Conservation (phyloP, 2,888 invertebrate genomes). For the Cartodere bifasciata region DNA sequence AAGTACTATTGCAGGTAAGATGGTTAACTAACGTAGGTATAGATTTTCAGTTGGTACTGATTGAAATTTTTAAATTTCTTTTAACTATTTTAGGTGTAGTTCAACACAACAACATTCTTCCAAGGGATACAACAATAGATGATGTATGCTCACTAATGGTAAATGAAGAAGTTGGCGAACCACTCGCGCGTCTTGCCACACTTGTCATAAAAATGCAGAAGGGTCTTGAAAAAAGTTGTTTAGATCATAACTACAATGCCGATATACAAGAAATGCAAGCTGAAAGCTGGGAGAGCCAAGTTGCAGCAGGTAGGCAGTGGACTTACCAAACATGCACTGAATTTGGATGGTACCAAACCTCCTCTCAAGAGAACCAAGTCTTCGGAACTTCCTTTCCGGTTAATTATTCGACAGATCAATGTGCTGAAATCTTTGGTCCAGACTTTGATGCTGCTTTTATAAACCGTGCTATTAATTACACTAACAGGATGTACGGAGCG, state of each 20-base stretch:
- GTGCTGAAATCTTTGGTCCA: conserved; percentile 68
- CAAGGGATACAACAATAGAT: no score
- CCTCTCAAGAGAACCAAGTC: conserved; percentile 45
- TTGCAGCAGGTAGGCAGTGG: conserved; percentile 61
- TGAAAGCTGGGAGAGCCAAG: neutral
- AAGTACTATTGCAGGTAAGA: no score
- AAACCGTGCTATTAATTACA: conserved; percentile 48
- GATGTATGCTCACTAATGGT: no score
- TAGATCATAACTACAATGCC: neutral
- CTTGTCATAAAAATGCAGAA: no score
- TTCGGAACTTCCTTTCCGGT: conserved; percentile 69
- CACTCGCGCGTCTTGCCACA: no score
- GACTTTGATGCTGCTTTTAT: conserved; percentile 53
- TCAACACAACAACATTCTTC: no score
- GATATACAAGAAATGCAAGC: neutral
- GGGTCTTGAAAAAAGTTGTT: conserved; percentile 39
- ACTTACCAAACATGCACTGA: conserved; percentile 92
- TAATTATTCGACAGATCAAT: conserved; percentile 69
- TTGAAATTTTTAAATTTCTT: no score
- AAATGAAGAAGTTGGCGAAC: no score
- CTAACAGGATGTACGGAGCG: conserved; percentile 72
- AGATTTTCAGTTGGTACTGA: no score
- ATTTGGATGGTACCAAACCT: conserved; percentile 91
- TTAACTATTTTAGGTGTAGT: no score
- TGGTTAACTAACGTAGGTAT: no score